These are phyloP conservation scores for Rhinichthys klamathensis DNA, from an alignment of 2,113 vertebrate species.

Conservation along the genomic window DNA sequence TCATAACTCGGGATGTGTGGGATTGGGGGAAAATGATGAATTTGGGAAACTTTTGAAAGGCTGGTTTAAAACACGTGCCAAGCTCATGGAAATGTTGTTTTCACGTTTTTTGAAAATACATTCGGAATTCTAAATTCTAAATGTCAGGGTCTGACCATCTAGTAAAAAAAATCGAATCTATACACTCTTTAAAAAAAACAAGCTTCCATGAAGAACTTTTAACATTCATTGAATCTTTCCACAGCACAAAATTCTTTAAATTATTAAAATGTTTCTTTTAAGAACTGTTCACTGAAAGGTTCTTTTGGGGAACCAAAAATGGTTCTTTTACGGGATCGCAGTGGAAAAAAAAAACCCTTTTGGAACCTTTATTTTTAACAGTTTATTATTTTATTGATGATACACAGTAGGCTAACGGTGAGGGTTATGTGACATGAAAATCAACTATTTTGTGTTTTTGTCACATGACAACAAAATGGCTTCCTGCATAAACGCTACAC, in stretches of 20 bases:
- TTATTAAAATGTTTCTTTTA: too few relatives aligned
- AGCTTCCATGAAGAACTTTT: too few relatives aligned
- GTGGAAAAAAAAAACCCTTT: too few relatives aligned
- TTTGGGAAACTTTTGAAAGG: neutral
- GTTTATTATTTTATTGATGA: neutral
- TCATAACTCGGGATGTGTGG: neutral
- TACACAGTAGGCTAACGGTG: neutral
- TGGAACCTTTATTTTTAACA: too few relatives aligned
- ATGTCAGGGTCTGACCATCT: neutral
- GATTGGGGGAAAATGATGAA: neutral
- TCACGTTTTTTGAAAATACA: neutral
- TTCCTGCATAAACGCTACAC: neutral
- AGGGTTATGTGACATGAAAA: neutral
- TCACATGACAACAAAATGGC: slow-evolving; percentile 17
- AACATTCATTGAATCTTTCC: too few relatives aligned
- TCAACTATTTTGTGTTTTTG: neutral
- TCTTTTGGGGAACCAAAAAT: too few relatives aligned
- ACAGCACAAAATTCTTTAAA: too few relatives aligned
- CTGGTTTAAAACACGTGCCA: neutral
- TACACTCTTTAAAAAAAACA: too few relatives aligned
- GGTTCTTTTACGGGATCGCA: too few relatives aligned
- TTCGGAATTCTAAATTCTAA: neutral
- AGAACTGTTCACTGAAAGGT: too few relatives aligned
- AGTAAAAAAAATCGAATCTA: neutral
- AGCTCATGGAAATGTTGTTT: neutral